Evolutionary conservation across 2,888 invertebrate species (phyloP).

Genomic region (Aphodius sticticus): DNA sequence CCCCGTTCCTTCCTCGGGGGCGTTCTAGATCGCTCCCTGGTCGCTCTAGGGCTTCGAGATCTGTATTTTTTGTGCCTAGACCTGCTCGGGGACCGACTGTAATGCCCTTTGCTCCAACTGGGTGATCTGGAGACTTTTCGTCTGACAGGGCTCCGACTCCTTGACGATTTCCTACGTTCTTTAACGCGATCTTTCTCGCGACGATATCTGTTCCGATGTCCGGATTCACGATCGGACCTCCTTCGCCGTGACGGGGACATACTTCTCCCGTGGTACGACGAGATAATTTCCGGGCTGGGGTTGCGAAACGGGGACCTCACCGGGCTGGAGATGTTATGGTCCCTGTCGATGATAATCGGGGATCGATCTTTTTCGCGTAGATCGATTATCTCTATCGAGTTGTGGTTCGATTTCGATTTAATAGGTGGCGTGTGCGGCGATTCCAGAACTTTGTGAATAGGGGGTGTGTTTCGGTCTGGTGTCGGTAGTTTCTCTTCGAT

Average conservation of each 20-base stretch:
- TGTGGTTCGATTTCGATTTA: conserved; percentile 35
- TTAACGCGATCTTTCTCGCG: conserved; percentile 60
- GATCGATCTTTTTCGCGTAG: conserved; percentile 46
- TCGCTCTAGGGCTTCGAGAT: conserved; percentile 61
- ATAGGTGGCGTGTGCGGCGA: conserved; percentile 76
- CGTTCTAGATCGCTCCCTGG: conserved; percentile 45
- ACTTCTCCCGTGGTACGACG: conserved; percentile 47
- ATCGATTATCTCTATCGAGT: conserved; percentile 38
- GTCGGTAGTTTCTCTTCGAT: conserved; percentile 47
- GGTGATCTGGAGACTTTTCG: conserved; percentile 65
- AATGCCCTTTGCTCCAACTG: conserved; percentile 61
- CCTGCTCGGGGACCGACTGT: conserved; percentile 56
- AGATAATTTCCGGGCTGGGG: conserved; percentile 53
- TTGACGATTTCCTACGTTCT: conserved; percentile 63
- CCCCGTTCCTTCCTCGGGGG: conserved; percentile 41
- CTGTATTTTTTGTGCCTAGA: conserved; percentile 61
- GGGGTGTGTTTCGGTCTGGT: conserved; percentile 41
- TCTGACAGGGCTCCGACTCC: conserved; percentile 67
- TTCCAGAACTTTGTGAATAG: conserved; percentile 53
- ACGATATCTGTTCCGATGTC: conserved; percentile 58
- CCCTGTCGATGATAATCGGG: conserved; percentile 49
- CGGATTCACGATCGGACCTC: conserved; percentile 42
- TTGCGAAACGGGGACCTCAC: conserved; percentile 54
- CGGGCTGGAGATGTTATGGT: conserved; percentile 44
- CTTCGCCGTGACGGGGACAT: conserved; percentile 58